Percentiles rank a stretch among this genome's conserved stretches.
Evolutionary conservation across 2,113 vertebrate genomes (phyloP).

Genomic region (Oreotrochilus melanogaster): DNA sequence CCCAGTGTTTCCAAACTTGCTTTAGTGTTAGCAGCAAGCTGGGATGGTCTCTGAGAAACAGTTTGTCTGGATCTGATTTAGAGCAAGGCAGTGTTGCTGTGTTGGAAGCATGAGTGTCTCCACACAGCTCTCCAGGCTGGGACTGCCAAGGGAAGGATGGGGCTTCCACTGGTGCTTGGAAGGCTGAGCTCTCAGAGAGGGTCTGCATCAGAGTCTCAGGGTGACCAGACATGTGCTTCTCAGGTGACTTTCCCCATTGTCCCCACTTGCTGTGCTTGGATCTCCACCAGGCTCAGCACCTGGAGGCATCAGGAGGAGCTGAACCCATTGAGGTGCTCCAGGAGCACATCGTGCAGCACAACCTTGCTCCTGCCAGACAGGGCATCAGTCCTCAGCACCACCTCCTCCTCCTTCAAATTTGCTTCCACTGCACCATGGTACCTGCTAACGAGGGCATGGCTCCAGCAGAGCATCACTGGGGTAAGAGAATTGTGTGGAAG

Average conservation of each 20-base stretch:
- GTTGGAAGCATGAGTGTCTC: neutral
- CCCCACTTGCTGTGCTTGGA: accelerated
- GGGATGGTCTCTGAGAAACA: neutral
- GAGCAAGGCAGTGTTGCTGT: neutral
- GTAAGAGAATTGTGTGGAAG: accelerated
- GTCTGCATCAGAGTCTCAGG: accelerated
- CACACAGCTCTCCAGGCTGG: accelerated
- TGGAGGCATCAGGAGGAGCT: neutral
- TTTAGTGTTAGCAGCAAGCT: slow-evolving; percentile 11
- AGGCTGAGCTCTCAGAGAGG: neutral
- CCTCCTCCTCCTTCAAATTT: accelerated
- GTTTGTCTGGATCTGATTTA: neutral
- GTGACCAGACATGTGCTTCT: accelerated
- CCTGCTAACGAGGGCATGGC: neutral
- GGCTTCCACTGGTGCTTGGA: accelerated
- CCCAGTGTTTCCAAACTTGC: slow-evolving; percentile 42
- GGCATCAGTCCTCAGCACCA: neutral
- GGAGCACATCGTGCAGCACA: neutral
- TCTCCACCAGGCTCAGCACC: accelerated
- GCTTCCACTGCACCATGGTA: accelerated
- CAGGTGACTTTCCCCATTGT: neutral
- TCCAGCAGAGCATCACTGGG: accelerated
- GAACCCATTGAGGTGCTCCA: accelerated
- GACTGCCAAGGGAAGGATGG: accelerated
- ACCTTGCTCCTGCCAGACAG: neutral